These are phyloP conservation scores for Melitaea athalia DNA, from an alignment of 2,888 invertebrate species.

Conservation along the genomic window DNA sequence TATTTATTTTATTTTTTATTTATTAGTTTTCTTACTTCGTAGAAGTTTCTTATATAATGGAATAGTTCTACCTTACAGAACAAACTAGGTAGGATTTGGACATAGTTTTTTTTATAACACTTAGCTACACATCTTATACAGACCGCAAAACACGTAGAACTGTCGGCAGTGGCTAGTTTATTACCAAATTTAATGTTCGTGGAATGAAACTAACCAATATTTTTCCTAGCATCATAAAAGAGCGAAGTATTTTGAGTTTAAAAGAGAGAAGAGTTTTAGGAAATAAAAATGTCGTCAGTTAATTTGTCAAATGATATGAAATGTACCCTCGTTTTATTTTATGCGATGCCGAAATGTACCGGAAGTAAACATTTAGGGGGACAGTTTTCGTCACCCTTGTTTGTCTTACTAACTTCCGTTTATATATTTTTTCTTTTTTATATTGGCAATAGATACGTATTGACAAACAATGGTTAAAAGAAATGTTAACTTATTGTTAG, in stretches of 20 bases:
- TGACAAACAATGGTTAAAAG: neutral
- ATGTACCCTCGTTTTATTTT: conserved; percentile 18
- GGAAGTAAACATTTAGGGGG: conserved; percentile 14
- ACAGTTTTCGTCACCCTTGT: conserved; percentile 7
- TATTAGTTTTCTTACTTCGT: no score
- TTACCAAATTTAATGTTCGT: neutral
- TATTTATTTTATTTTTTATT: no score
- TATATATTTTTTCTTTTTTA: neutral
- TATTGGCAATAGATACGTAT: neutral
- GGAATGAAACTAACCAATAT: neutral
- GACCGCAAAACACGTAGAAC: neutral
- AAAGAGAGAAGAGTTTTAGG: conserved; percentile 3
- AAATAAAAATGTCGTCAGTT: conserved; percentile 16
- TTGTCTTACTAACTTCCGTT: conserved; percentile 7
- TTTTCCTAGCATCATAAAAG: neutral
- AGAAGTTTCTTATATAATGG: no score
- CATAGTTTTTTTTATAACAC: no score
- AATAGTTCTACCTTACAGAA: no score
- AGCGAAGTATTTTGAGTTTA: neutral
- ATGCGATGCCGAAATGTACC: conserved; percentile 10
- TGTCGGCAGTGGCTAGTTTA: neutral
- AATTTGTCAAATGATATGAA: conserved; percentile 13
- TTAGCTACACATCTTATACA: no score
- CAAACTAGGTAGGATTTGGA: no score
- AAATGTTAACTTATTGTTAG: no score